Evolutionary conservation across 2,888 invertebrate genomes (phyloP).

Genomic region (Pachymerium ferrugineum): DNA sequence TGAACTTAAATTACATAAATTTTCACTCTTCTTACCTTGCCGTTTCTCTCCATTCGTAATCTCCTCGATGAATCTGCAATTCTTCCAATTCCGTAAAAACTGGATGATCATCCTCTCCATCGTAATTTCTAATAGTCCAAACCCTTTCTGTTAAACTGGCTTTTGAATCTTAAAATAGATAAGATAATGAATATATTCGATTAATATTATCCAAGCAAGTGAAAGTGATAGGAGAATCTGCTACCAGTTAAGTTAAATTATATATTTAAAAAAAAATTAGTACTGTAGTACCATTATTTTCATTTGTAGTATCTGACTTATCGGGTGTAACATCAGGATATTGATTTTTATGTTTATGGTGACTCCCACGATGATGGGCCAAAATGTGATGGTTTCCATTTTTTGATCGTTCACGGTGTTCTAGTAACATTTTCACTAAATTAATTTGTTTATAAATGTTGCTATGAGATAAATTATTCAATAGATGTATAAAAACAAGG

Average conservation of each 20-base stretch:
- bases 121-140: neutral
- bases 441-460: neutral
- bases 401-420: neutral
- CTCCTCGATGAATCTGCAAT: constrained; percentile 40
- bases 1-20: neutral
- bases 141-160: neutral
- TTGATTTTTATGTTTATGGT: neutral
- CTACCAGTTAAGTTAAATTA: too few species aligned
- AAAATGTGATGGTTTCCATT: neutral
- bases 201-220: too few species aligned
- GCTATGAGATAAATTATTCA: neutral
- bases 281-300: neutral
- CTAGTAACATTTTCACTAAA: neutral
- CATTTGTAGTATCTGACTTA: neutral
- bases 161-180: neutral
- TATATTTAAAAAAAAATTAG: too few species aligned
- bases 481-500: neutral
- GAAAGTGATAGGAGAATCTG: too few species aligned
- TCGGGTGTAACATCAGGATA: neutral
- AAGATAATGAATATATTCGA: neutral
- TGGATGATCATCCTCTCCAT: constrained; percentile 28
- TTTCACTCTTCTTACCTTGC: constrained; percentile 44
- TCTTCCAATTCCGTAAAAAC: constrained; percentile 48
- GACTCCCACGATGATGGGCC: neutral
- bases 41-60: constrained; percentile 48